Evolutionary conservation across 2,113 vertebrate genomes (phyloP).

Genomic region (Ptyas mucosa): DNA sequence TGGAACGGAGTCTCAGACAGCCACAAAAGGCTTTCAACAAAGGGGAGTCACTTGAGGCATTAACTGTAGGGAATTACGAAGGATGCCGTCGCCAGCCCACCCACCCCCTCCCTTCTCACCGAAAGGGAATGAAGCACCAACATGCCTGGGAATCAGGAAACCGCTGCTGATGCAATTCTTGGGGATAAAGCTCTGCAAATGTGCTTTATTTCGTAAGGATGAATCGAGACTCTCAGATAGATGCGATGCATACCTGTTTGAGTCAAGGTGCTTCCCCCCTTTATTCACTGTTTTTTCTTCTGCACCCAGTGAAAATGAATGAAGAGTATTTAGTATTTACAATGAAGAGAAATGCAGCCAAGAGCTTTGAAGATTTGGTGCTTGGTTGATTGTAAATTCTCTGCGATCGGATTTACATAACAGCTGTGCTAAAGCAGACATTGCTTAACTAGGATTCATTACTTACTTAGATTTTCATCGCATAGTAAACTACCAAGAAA

Average conservation of each 20-base stretch:
- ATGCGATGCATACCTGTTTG: not conserved
- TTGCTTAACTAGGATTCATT: not conserved
- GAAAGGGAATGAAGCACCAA: not conserved
- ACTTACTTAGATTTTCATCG: not conserved
- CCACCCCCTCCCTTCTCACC: too few species aligned
- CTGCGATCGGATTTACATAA: rapidly evolving
- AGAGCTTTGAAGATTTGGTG: rapidly evolving
- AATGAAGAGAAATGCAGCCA: rapidly evolving
- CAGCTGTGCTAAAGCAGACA: not conserved
- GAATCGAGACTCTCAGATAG: not conserved
- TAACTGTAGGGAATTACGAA: not conserved
- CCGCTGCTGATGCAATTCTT: not conserved
- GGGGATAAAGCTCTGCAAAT: not conserved
- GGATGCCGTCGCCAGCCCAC: not conserved
- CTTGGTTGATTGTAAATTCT: rapidly evolving
- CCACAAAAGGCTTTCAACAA: not conserved
- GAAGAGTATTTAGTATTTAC: rapidly evolving
- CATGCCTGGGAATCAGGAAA: not conserved
- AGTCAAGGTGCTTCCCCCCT: not conserved
- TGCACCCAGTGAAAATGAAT: not conserved
- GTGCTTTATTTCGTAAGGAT: not conserved
- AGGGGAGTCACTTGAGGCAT: not conserved
- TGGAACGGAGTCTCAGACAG: not conserved
- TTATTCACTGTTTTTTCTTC: not conserved
- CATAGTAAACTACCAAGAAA: not conserved